phyloP scores from a whole-genome alignment of 2,888 invertebrate genomes.

The Mimumesa dahlbomi region DNA sequence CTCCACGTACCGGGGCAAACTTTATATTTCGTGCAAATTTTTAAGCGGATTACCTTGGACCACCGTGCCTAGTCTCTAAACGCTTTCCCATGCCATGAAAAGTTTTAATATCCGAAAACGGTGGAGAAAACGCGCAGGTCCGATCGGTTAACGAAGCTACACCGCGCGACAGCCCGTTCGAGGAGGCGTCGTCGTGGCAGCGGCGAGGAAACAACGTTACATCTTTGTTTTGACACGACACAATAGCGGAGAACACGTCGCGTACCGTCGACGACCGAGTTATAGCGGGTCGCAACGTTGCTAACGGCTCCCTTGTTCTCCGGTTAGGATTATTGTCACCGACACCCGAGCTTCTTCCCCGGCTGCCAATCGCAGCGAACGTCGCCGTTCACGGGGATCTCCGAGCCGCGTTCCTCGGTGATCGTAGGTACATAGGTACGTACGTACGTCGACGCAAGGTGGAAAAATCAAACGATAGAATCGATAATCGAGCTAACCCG shows the following conservation, averaged over 20 bases:
- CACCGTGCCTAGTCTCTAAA: not conserved
- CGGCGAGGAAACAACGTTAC: too few species aligned
- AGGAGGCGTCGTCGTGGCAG: too few species aligned
- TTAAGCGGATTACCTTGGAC: not conserved
- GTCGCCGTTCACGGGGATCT: conserved; percentile 3
- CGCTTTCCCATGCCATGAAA: not conserved
- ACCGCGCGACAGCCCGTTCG: too few species aligned
- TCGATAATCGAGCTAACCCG: not conserved
- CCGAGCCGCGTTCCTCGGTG: conserved; percentile 23
- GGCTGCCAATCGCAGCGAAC: conserved; percentile 34
- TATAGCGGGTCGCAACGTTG: conserved; percentile 2
- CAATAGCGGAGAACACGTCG: too few species aligned
- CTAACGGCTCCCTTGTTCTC: conserved; percentile 34
- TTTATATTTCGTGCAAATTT: not conserved
- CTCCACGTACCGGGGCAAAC: too few species aligned
- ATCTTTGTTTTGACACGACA: too few species aligned
- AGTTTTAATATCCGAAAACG: not conserved
- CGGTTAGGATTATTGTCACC: conserved; percentile 42
- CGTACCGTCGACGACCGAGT: too few species aligned
- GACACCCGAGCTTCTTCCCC: conserved; percentile 9
- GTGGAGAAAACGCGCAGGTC: not conserved
- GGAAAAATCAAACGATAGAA: not conserved
- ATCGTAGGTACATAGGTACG: not conserved
- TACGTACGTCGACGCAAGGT: not conserved
- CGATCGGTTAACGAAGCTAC: not conserved